These are phyloP conservation scores for Oscarella lobularis DNA, from an alignment of 37 sponge, comb jelly and placozoan genomes.

Conservation along the genomic window DNA sequence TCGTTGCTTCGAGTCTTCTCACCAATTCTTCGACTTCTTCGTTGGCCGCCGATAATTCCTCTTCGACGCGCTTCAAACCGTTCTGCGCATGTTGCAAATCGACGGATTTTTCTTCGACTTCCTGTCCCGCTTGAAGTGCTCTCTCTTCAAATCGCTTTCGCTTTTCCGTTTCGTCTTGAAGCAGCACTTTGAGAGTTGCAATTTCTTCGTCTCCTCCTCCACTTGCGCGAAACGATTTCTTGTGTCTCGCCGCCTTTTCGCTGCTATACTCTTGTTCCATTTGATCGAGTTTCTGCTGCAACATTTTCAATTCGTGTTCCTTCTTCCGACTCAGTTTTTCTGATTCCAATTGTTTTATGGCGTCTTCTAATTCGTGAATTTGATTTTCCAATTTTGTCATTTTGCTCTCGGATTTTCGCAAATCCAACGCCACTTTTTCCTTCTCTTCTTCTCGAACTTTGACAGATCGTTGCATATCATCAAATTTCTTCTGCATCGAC, in stretches of 20 bases:
- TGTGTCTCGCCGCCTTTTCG: no score
- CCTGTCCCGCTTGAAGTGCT: constrained; percentile 23
- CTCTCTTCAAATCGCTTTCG: constrained; percentile 18
- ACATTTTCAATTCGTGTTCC: not conserved
- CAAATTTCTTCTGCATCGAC: not conserved
- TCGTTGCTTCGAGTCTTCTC: no score
- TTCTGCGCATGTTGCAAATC: constrained; percentile 41
- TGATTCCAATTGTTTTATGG: no score
- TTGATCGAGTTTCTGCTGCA: constrained; percentile 14
- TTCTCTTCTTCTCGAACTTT: not conserved
- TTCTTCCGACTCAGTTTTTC: no score
- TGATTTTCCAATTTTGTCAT: no score
- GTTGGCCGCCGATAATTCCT: constrained; percentile 1
- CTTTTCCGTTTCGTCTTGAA: constrained; percentile 25
- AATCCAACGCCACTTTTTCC: not conserved
- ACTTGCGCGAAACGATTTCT: no score
- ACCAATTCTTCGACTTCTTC: constrained; percentile 9
- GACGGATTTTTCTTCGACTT: constrained; percentile 21
- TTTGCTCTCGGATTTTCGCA: not conserved
- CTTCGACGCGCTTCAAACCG: constrained; percentile 10
- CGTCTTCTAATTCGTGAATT: no score
- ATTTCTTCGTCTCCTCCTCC: constrained; percentile 11
- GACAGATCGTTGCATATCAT: no score
- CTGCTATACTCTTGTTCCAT: no score
- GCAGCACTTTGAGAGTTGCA: constrained; percentile 6